A percentile compares a stretch with the other conserved stretches of the same genome.
These are phyloP conservation scores for Amphiprion percula DNA, from an alignment of 2,113 vertebrate species.

Conservation along the genomic window DNA sequence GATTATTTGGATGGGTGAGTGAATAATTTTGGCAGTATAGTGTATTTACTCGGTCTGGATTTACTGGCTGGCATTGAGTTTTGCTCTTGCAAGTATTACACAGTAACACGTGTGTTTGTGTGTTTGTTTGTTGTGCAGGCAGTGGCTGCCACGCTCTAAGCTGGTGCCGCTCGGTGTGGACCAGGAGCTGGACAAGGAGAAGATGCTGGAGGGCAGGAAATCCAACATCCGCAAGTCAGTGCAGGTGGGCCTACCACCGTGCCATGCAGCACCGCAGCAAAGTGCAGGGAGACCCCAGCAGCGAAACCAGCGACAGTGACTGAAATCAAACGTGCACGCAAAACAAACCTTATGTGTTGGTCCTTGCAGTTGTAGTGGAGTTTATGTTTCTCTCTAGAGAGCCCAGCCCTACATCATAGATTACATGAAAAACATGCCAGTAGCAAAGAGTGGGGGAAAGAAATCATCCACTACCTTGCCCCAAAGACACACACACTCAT, in stretches of 20 bases:
- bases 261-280: conserved; percentile 99
- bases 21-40: too few relatives aligned
- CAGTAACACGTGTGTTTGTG: neutral
- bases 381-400: conserved; percentile 25
- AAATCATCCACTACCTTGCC: conserved; percentile 32
- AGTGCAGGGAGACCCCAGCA: conserved; percentile 98
- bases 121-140: conserved; percentile 83
- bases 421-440: conserved; percentile 48
- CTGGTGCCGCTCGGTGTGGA: conserved; percentile 97
- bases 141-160: conserved; percentile 98
- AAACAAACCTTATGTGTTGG: neutral
- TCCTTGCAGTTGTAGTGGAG: conserved; percentile 17
- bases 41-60: neutral
- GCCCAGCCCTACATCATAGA: conserved; percentile 39
- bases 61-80: neutral
- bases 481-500: conserved; percentile 47
- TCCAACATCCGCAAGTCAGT: conserved; percentile 99
- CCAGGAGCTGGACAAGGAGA: conserved; percentile 98
- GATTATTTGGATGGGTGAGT: too few relatives aligned
- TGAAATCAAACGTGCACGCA: conserved; percentile 63
- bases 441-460: conserved; percentile 42
- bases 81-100: neutral
- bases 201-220: conserved; percentile 98
- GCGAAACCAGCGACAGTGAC: conserved; percentile 96
- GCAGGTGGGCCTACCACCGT: conserved; percentile 95